phyloP scores from a whole-genome alignment of 2,888 invertebrate species.

The Bombylius discolor region DNA sequence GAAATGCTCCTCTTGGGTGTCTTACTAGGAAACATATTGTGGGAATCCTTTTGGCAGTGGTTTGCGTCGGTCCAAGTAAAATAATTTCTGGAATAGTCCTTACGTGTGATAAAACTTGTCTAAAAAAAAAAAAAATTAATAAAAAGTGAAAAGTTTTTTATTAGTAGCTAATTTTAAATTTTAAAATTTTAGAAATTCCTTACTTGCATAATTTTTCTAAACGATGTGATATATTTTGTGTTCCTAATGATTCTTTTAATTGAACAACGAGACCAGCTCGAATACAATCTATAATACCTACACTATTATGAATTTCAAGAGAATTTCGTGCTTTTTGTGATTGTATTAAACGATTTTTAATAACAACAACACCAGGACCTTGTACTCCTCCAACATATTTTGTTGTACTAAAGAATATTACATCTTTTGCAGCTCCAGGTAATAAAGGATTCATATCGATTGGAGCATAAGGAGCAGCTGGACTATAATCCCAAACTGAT shows the following conservation, averaged over 20 bases:
- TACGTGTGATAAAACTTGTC: conserved; percentile 67
- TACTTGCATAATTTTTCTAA: conserved; percentile 65
- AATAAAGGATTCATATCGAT: conserved; percentile 76
- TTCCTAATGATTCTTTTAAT: conserved; percentile 66
- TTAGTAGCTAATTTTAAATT: too few species aligned
- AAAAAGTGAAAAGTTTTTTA: too few species aligned
- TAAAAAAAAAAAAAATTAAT: conserved; percentile 33
- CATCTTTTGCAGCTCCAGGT: conserved; percentile 69
- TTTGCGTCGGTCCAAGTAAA: conserved; percentile 57
- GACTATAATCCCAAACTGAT: conserved; percentile 82
- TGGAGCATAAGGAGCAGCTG: conserved; percentile 64
- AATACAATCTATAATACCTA: conserved; percentile 67
- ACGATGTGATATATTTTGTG: conserved; percentile 54
- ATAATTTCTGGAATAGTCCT: conserved; percentile 67
- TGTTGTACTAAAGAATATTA: conserved; percentile 77
- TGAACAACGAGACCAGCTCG: conserved; percentile 77
- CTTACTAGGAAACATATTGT: conserved; percentile 78
- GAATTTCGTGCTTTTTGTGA: conserved; percentile 35
- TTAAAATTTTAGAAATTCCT: conserved; percentile 16
- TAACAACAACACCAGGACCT: conserved; percentile 50
- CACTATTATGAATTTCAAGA: conserved; percentile 45
- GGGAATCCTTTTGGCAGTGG: conserved; percentile 56
- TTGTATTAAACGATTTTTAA: conserved; percentile 44
- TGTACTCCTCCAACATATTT: conserved; percentile 85
- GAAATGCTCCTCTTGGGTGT: conserved; percentile 65